phyloP scores from a whole-genome alignment of 2,888 invertebrate species.

The Agrochola lota region DNA sequence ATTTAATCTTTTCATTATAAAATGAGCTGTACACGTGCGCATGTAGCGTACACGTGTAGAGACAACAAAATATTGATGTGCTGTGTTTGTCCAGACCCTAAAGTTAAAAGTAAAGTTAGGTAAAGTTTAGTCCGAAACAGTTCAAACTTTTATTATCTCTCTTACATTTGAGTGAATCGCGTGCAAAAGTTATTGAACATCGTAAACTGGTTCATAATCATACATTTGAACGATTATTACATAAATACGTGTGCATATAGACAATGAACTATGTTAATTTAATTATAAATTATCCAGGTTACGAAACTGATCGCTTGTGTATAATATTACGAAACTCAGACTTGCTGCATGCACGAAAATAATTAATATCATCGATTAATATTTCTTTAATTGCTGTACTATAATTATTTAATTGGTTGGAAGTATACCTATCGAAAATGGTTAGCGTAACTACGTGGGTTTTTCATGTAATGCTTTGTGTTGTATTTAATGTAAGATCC shows the following conservation, averaged over 20 bases:
- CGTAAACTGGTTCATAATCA: constrained; percentile 25
- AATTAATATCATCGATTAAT: constrained; percentile 35
- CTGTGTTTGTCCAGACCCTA: neutral
- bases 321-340: constrained; percentile 31
- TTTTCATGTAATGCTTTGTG: neutral
- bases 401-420: neutral
- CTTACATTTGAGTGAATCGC: constrained; percentile 15
- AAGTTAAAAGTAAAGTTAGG: neutral
- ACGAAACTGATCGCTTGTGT: constrained; percentile 30
- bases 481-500: neutral
- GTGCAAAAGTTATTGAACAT: constrained; percentile 30
- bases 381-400: constrained; percentile 9
- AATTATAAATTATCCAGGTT: constrained; percentile 33
- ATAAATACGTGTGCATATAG: constrained; percentile 10
- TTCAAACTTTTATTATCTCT: constrained; percentile 9
- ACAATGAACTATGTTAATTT: constrained; percentile 42
- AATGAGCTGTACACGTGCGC: neutral
- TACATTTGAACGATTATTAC: constrained; percentile 31
- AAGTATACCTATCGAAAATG: neutral
- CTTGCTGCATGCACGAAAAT: constrained; percentile 31
- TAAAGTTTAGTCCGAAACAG: neutral
- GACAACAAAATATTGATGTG: constrained; percentile 3
- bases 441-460: neutral
- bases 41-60: no score
- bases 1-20: neutral